Evolutionary conservation across 2,888 invertebrate genomes (phyloP).

Genomic region (Caenorhabditis becei): DNA sequence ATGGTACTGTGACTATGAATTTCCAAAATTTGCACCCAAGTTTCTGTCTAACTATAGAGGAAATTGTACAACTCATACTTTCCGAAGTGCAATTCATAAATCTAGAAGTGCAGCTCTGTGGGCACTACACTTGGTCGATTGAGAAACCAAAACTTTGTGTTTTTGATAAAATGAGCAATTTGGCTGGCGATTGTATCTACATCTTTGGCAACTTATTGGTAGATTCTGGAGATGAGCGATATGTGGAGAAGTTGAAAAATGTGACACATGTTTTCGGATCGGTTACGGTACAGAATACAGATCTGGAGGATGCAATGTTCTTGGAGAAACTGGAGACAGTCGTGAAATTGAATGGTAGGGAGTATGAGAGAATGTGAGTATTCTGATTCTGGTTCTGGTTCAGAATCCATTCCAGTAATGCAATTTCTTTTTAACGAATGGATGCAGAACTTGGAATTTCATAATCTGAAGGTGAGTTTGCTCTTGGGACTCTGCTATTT

Average conservation of each 20-base stretch:
- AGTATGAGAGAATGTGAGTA: neutral
- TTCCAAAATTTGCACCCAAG: slow-evolving; percentile 21
- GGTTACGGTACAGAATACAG: slow-evolving; percentile 18
- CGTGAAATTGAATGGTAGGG: slow-evolving; percentile 11
- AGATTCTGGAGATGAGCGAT: slow-evolving; percentile 8
- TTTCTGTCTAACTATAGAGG: slow-evolving; percentile 18
- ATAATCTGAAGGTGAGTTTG: no score
- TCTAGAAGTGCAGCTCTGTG: neutral
- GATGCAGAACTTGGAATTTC: neutral
- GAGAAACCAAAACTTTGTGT: neutral
- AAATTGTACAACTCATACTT: neutral
- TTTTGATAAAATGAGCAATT: neutral
- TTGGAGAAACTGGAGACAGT: neutral
- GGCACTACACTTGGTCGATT: neutral
- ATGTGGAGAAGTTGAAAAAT: slow-evolving; percentile 3
- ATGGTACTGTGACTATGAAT: neutral
- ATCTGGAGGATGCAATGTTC: slow-evolving; percentile 7
- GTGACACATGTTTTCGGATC: neutral
- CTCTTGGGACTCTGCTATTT: neutral
- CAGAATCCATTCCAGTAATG: neutral
- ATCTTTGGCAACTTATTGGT: slow-evolving; percentile 18
- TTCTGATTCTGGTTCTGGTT: neutral
- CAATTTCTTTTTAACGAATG: neutral
- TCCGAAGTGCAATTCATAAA: neutral
- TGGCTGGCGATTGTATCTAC: slow-evolving; percentile 5